Conservation (phyloP, 2,113 vertebrate genomes). For the Cavia aperea region DNA sequence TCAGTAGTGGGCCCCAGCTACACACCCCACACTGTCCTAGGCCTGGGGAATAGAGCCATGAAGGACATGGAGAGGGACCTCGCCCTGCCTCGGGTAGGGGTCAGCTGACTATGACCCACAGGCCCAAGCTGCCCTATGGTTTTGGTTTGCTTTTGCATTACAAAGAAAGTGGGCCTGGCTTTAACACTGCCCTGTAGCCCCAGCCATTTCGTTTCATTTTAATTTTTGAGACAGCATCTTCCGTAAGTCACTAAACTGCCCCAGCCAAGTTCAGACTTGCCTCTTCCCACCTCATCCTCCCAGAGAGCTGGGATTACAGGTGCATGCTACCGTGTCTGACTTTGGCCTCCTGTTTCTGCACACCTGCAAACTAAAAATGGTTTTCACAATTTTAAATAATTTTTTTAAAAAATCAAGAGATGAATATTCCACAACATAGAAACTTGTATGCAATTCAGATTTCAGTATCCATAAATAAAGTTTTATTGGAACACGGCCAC, state of each 20-base stretch:
- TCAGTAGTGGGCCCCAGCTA: background rate
- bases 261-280: background rate
- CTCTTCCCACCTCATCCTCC: background rate
- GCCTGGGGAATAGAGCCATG: background rate
- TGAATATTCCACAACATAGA: constrained; percentile 35
- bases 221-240: background rate
- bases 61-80: background rate
- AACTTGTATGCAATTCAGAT: constrained; percentile 47
- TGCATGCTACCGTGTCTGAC: too few species aligned
- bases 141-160: background rate
- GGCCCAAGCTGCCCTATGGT: background rate
- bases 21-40: background rate
- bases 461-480: constrained; percentile 61
- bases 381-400: constrained; percentile 23
- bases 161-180: background rate
- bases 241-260: background rate
- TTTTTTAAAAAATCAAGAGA: background rate
- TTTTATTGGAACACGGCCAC: constrained; percentile 63
- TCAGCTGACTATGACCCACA: background rate
- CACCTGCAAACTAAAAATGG: background rate
- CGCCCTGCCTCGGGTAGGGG: background rate
- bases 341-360: background rate
- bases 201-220: background rate
- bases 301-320: background rate
- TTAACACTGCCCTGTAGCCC: background rate